phyloP scores from a whole-genome alignment of 2,113 vertebrate genomes.

The Rana temporaria region DNA sequence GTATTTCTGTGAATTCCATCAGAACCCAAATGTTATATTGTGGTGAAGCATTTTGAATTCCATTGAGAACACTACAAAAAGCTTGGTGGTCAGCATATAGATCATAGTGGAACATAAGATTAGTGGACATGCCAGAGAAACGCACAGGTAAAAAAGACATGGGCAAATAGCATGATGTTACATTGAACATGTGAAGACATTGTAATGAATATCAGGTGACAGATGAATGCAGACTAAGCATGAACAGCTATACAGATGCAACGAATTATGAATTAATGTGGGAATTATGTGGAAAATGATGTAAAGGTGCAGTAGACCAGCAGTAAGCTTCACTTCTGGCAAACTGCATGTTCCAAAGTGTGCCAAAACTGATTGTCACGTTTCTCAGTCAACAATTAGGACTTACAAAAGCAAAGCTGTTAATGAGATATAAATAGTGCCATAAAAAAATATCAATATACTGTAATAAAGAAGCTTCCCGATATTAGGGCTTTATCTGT shows the following conservation, averaged over 20 bases:
- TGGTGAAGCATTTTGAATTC: neutral
- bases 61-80: neutral
- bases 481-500: no score
- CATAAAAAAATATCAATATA: no score
- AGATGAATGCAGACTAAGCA: neutral
- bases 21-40: no score
- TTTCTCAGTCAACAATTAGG: no score
- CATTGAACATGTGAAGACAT: neutral
- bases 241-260: neutral
- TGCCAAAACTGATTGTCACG: neutral
- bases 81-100: neutral
- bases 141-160: neutral
- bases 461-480: no score
- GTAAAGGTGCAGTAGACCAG: constrained; percentile 11
- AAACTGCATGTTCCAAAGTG: neutral
- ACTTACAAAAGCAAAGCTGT: no score
- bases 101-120: neutral
- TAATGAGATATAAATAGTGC: no score
- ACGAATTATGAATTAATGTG: neutral
- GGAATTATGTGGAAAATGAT: neutral
- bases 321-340: neutral
- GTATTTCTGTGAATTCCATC: no score
- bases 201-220: neutral
- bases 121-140: neutral
- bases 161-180: neutral